Percentiles rank a stretch among this genome's conserved stretches.
Evolutionary conservation across 2,113 vertebrate species (phyloP).

Genomic region (Probosciger aterrimus): DNA sequence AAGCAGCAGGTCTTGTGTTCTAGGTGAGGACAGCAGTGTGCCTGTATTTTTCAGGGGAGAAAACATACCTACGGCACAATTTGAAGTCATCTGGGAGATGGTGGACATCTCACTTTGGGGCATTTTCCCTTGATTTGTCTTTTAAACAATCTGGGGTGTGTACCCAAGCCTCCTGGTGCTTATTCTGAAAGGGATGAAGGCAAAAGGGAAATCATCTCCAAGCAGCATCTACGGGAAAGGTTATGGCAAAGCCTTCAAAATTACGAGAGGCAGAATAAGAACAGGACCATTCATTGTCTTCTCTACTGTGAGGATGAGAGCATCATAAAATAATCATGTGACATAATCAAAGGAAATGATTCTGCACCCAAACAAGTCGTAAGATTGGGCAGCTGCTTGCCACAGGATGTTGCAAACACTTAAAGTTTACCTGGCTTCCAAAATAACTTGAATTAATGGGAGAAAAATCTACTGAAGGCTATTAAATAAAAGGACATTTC

Average conservation of each 20-base stretch:
- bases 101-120: background rate
- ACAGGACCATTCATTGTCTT: background rate
- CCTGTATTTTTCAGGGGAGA: background rate
- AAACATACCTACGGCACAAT: background rate
- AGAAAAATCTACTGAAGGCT: background rate
- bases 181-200: background rate
- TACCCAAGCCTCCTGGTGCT: background rate
- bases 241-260: background rate
- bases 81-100: background rate
- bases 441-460: background rate
- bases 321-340: background rate
- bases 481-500: background rate
- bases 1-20: background rate
- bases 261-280: background rate
- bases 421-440: background rate
- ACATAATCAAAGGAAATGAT: constrained; percentile 8
- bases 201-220: background rate
- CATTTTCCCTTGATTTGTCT: background rate
- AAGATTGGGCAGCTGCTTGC: background rate
- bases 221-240: background rate
- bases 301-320: background rate
- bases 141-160: background rate
- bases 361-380: background rate
- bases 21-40: background rate
- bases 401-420: constrained; percentile 23